Conservation (phyloP, 2,888 invertebrate genomes). For the Deroplatys truncata region DNA sequence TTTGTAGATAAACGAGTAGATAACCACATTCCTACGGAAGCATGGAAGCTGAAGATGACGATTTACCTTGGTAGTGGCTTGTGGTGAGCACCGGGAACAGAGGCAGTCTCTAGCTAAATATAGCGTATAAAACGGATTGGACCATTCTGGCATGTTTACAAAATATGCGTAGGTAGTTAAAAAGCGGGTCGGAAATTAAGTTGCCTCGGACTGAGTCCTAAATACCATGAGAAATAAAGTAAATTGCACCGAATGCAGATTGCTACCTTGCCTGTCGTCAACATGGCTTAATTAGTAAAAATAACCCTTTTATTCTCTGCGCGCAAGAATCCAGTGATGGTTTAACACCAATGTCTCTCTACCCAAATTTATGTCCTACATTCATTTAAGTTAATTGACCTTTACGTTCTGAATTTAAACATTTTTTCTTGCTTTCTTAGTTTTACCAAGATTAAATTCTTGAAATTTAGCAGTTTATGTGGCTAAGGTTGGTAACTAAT, state of each 20-base stretch:
- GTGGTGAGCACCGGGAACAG: not conserved
- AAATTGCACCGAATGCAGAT: not conserved
- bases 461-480: too few relatives aligned
- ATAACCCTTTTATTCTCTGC: not conserved
- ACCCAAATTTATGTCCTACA: not conserved
- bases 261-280: not conserved
- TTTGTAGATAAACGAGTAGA: too few relatives aligned
- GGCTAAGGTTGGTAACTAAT: too few relatives aligned
- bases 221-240: conserved; percentile 4
- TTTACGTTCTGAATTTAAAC: not conserved
- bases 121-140: conserved; percentile 2
- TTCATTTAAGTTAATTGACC: not conserved
- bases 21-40: too few relatives aligned
- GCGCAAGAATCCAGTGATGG: not conserved
- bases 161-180: not conserved
- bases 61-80: not conserved
- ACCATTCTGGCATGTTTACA: conserved; percentile 2
- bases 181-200: not conserved
- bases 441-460: not conserved
- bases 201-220: not conserved
- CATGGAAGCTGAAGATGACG: not conserved
- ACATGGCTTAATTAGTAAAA: not conserved
- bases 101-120: not conserved
- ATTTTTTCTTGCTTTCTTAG: not conserved
- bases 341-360: not conserved